Base-by-base conservation (phyloP, 1,140 invertebrate species). In the Drosophila mojavensis region DNA sequence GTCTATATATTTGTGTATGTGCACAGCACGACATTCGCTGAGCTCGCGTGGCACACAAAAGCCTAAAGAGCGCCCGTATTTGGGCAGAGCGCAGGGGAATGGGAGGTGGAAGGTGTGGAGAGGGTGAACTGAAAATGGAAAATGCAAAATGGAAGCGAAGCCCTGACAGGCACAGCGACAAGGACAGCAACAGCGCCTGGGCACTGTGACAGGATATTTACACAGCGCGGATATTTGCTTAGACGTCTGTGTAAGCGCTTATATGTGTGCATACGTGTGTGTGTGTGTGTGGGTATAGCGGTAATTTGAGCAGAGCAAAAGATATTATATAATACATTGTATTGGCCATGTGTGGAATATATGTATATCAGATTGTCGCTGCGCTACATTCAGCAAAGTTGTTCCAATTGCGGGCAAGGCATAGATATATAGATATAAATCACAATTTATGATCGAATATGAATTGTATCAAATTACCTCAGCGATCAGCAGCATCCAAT, bases 71-170 rank as follows among this genome's bases (percentile, higher is more conserved):
- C 43, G 68, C 73, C 73, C 73, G 73, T 72, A 71, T 71, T 75
- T 56, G 61, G 33, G 4, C 36, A 65, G 39, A 10, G 24, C 10
- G 20, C 6, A 15, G 39, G 17, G 15, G 26, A 26, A 24, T 10
- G 6, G 13, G 6, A 15, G 15, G 0, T 45, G 43, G 43, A 15
- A 9, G 43, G 43, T 17, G 43, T 11, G 7, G 7, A 7, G 43
- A 3, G 17, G 53, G 47, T 24, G 24, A 30, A 24, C n/a, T 7
- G 55, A 75, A 71, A 66, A 65, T 83, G 83, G 63, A 84, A 88
- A 89, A 88, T 89, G 84, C 84, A 88, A 88, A 88, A 77, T 90
- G 74, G 80, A 77, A 79, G 77, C 84, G 77, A 78, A 75, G 76
- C 64, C 71, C 63, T 62, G 75, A 69, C 66, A 82, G 20, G 68